These are phyloP conservation scores for Plumapathes pennacea DNA, from an alignment of 92 coral and sea anemone species.

Conservation along the genomic window DNA sequence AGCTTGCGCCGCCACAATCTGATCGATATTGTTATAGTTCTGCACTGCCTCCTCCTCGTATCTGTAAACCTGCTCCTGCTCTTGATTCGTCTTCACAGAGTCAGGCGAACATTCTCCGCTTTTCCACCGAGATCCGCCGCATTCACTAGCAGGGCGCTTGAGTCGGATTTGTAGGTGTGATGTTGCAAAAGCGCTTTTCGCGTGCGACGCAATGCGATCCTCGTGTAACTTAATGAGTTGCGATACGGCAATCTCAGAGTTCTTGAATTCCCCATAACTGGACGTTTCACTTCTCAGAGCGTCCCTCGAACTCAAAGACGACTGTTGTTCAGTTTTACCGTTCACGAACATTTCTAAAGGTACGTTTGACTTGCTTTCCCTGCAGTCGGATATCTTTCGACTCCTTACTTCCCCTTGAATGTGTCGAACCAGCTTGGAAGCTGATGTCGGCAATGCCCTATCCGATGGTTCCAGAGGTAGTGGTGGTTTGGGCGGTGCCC, in stretches of 20 bases:
- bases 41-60: conserved; percentile 1
- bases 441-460: no score
- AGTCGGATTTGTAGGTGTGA: conserved; percentile 65
- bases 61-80: conserved; percentile 12
- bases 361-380: no score
- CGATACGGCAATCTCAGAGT: conserved; percentile 48
- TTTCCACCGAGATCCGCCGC: neutral
- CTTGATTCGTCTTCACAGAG: no score
- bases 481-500: no score
- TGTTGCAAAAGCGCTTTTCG: conserved; percentile 78
- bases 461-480: no score
- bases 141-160: conserved; percentile 56
- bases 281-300: conserved; percentile 5
- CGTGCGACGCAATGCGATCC: conserved; percentile 84
- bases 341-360: no score
- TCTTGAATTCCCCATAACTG: conserved; percentile 17
- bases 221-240: conserved; percentile 91
- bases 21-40: neutral
- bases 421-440: no score
- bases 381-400: conserved; percentile 6
- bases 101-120: conserved; percentile 15
- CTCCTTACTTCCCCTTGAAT: conserved; percentile 7
- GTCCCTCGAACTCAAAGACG: conserved; percentile 1
- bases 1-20: conserved; percentile 3
- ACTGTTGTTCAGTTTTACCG: no score